Percentiles rank a stretch among this genome's conserved stretches.
phyloP scores from a whole-genome alignment of 1,140 invertebrate genomes.

The Ceratoteleas bidentatus region DNA sequence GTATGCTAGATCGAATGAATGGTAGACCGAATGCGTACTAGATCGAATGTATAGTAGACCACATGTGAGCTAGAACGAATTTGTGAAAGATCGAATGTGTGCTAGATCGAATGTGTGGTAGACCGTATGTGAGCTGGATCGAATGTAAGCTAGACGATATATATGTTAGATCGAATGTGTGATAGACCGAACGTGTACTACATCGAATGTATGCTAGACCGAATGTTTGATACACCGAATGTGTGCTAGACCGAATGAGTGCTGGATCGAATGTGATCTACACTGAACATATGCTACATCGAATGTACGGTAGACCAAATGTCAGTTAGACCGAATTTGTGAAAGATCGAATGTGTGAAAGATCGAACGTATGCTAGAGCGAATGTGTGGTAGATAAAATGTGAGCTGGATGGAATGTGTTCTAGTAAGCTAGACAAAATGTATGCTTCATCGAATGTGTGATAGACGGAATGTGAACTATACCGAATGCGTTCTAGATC shows the following conservation, averaged over 20 bases:
- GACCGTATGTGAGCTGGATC: not conserved
- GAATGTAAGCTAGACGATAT: constrained; percentile 3
- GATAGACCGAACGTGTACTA: not conserved
- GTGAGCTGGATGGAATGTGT: no score
- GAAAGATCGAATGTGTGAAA: not conserved
- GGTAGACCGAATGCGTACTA: no score
- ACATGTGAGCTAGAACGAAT: no score
- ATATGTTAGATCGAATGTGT: constrained; percentile 6
- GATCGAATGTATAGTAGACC: no score
- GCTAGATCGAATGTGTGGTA: no score
- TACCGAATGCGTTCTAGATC: no score
- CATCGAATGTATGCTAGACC: not conserved
- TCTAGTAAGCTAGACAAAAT: no score
- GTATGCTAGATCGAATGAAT: no score
- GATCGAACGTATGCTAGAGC: not conserved
- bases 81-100: no score
- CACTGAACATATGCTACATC: not conserved
- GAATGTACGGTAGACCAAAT: not conserved
- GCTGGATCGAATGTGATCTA: constrained; percentile 2
- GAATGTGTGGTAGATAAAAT: constrained; percentile 1
- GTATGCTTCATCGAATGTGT: not conserved
- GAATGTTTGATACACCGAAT: not conserved
- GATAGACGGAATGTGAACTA: no score
- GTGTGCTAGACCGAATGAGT: not conserved
- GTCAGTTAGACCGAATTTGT: no score